Evolutionary conservation across 2,797 vertebrate genomes (phyloP), one percentile per base, ranked within the genome.

Genomic region (Rhinophrynus dorsalis): DNA sequence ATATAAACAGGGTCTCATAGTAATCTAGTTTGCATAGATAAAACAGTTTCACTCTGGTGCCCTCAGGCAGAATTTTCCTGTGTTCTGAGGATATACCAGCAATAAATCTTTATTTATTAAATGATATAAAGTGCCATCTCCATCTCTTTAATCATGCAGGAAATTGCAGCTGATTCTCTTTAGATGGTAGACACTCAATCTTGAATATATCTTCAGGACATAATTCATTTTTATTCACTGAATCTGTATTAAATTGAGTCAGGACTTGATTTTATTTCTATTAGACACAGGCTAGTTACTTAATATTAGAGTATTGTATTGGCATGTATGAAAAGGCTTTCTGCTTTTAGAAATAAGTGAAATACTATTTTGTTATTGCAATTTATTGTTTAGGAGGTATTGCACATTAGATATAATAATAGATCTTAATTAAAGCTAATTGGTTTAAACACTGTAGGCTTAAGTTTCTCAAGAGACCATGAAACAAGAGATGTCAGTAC

Each of bases 181-280:
- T 64, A 57, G 68, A 72, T 64, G 51, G 60, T 57, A 72, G 60
- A 29, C 59, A 47, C 68, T 63, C 58, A 63, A 63, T 71, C 68
- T 56, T 63, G 59, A 71, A 56, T 63, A 57, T 50, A 72, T 72
- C 68, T 71, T 44, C 44, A 57, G 52, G 44, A 72, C 60, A 54
- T 72, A 64, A 72, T 64, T 72, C 68, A 72, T 72, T 72, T 72
- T 72, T 72, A 72, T 64, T 72, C 60, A 72, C 52, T 72, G 68
- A 64, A 72, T 60, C 60, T 72, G 44, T 24, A 64, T 64, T 72
- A 63, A 64, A 55, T 71, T 63, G 68, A 71, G 68, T 60, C 59
- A 71, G 17, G 20, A 64, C 60, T 72, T 64, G 57, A 69, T 54
- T 69, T 69, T 54, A 69, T 72, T 63, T 72, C 42, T 64, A 57